Evolutionary conservation across 2,113 vertebrate genomes (phyloP), one percentile per base, ranked within the genome.

Genomic region (Anguilla rostrata): DNA sequence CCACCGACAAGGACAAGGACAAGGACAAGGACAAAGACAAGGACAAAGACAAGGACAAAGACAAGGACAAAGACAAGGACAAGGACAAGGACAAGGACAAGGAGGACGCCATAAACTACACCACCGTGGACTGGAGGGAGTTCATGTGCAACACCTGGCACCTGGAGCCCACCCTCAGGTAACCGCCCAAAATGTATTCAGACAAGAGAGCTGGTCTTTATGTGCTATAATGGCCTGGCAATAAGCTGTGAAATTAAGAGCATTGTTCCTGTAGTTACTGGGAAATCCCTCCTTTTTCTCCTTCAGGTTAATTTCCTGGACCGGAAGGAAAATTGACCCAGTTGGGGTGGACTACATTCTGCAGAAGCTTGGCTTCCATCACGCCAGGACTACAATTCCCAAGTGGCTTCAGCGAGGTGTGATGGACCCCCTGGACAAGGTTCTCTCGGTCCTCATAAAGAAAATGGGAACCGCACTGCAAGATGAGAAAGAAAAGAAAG

Each of bases 141-240:
- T 99, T 99, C 87, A 96, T 98, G 94, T 99, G 98, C 92, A 99
- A 99, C 95, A 99, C 98, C 1, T 99, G 98, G 98, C 98, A 99
- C 93, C 92, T 99, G 91, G 98, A 99, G 88, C 98, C 98, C 7
- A 99, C 98, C 0, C 96, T 99, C 85, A 96, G 98, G 98, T 99
- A 92, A 93, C 9, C 43, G 14, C 40, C 26, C 11, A 18, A 46
- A 46, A 46, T 46, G 43, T 46, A 46, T 46, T 4, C 43, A 46
- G 4, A 46, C 43, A 46, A 34, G 34, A 34, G 34, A 34, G 34
- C 34, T 0, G 34, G 34, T 1, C 34, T 34, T 34, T 34, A 34
- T 34, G 34, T 34, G 34, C 34, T 34, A 34, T 34, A 34, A 34
- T 34, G 34, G 34, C 34, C 34, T 34, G 34, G 34, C 34, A 34